Evolutionary conservation across 2,797 vertebrate genomes (phyloP), one percentile per base, ranked within the genome.

Genomic region (Luscinia megarhynchos): DNA sequence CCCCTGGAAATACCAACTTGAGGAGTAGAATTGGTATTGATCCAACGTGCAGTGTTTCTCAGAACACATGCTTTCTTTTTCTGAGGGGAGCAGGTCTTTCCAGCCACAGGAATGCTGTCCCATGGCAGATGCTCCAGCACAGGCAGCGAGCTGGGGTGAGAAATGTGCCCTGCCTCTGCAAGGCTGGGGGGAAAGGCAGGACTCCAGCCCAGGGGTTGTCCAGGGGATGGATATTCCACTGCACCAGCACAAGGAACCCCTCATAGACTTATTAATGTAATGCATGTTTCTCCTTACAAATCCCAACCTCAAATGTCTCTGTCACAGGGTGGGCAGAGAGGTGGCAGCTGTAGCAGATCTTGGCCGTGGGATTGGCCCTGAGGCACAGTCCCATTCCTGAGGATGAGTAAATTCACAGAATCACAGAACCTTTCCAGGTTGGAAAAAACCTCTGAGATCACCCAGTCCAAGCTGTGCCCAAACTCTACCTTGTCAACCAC

Each of bases 1-100:
- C 27, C 55, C 46, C 59, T 93, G 77, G 89, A 93, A 93, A 89
- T 24, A 48, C 30, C 63, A 58, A 11, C 46, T 5, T 34, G 83
- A 82, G 70, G 80, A 86, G 72, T 51, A 89, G 92, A 51, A 59
- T 41, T 59, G 87, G 6, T 87, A 90, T 89, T 46, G 89, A 94
- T 93, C 85, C 85, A 29, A 24, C n/a, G 3, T 0, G 4, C 46
- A 17, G 48, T 12, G 32, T 54, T 86, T 59, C 87, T 82, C 91
- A 69, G 53, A 81, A 59, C 24, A 40, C 32, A 36, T 55, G 5
- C 14, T 59, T 36, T 21, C 29, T 32, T 61, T 30, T 61, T 23
- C 54, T 5, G 29, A n/a, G 63, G 14, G 45, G 13, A 54, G 15
- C 4, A 20, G 50, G 26, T 59, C 30, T 55, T 67, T 29, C 48